Percentiles rank a stretch among this genome's conserved stretches.
These are phyloP conservation scores for Sapajus apella DNA, from an alignment of 2,113 vertebrate species.

Conservation along the genomic window DNA sequence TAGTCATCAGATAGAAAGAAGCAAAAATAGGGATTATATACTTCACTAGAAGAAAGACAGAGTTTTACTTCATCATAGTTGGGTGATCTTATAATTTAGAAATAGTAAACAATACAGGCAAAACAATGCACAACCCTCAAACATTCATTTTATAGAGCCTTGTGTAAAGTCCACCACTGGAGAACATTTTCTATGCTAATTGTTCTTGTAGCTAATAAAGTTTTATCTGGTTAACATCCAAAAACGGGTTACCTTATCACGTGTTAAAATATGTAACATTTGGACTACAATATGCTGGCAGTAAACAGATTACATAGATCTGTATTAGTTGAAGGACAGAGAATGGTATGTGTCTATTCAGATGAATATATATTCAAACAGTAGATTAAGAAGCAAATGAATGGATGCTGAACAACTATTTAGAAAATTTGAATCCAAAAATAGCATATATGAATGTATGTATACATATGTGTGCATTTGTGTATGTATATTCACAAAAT, in stretches of 20 bases:
- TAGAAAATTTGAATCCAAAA: neutral
- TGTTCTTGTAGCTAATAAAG: neutral
- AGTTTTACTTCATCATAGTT: constrained; percentile 23
- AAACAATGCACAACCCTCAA: neutral
- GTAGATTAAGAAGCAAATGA: constrained; percentile 9
- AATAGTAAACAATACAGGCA: constrained; percentile 35
- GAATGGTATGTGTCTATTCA: constrained; percentile 1
- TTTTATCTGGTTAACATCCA: neutral
- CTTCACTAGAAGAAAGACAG: constrained; percentile 46
- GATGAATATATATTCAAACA: constrained; percentile 29
- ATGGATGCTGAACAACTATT: neutral
- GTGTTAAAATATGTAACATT: constrained; percentile 37
- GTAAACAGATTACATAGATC: neutral
- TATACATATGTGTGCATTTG: neutral
- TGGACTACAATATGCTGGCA: neutral
- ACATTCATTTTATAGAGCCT: neutral
- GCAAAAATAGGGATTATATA: constrained; percentile 72
- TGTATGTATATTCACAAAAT: neutral
- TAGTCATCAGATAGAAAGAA: constrained; percentile 70
- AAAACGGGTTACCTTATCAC: neutral
- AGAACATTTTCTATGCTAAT: neutral
- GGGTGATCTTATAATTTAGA: constrained; percentile 27
- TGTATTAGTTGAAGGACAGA: constrained; percentile 12
- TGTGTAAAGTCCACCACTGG: neutral
- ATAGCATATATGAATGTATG: neutral